phyloP scores from a whole-genome alignment of 2,888 invertebrate species.

The Nudaria mundana region DNA sequence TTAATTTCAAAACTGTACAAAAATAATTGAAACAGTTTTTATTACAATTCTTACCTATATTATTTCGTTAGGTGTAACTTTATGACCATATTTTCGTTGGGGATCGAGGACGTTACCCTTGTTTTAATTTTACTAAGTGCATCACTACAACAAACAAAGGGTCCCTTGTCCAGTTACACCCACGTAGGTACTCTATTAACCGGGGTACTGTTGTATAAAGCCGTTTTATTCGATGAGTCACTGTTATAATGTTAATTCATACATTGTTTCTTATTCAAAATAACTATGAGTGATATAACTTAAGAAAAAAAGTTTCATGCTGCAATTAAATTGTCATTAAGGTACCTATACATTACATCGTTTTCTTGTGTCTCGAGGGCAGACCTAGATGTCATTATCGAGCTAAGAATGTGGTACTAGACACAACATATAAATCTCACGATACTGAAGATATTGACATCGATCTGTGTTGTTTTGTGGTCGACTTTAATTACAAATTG shows the following conservation, averaged over 20 bases:
- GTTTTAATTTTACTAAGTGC: conserved; percentile 76
- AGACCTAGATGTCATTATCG: conserved; percentile 57
- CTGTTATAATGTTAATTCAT: conserved; percentile 43
- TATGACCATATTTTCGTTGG: conserved; percentile 36
- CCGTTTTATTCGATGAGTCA: conserved; percentile 72
- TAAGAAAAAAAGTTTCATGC: conserved; percentile 33
- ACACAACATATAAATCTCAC: conserved; percentile 47
- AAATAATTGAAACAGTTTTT: no score
- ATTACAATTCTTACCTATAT: no score
- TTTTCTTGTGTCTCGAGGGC: conserved; percentile 43
- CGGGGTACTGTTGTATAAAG: conserved; percentile 47
- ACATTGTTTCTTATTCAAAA: conserved; percentile 44
- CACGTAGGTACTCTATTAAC: conserved; percentile 56
- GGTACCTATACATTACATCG: conserved; percentile 38
- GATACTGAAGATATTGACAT: conserved; percentile 42
- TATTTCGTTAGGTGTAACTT: no score
- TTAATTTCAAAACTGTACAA: no score
- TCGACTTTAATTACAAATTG: conserved; percentile 63
- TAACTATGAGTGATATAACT: conserved; percentile 39
- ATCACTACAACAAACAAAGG: conserved; percentile 73
- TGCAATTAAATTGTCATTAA: conserved; percentile 42
- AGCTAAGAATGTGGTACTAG: conserved; percentile 47
- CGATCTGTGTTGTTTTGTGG: conserved; percentile 60
- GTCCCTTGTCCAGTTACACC: conserved; percentile 68
- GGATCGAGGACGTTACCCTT: conserved; percentile 51